Conservation (phyloP, 2,113 vertebrate species). For the Urocynchramus pylzowi region DNA sequence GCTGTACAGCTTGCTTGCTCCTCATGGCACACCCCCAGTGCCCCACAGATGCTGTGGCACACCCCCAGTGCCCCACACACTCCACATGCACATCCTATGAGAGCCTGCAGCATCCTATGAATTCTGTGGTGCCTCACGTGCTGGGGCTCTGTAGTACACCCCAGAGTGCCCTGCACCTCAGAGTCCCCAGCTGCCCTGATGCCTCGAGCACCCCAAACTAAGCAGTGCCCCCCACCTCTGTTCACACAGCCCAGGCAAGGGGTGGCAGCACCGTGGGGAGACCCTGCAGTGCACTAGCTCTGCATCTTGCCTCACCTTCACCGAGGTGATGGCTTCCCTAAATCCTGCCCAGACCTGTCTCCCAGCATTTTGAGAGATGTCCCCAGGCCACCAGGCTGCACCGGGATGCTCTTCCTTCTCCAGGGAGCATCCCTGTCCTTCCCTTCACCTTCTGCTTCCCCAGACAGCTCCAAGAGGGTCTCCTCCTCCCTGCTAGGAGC, state of each 20-base stretch:
- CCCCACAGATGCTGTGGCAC: not conserved
- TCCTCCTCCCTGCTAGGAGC: no score
- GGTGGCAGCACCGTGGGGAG: rapidly evolving
- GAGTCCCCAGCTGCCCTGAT: not conserved
- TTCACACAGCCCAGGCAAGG: not conserved
- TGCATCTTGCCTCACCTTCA: not conserved
- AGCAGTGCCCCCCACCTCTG: not conserved
- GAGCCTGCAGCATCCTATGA: not conserved
- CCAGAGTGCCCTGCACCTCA: not conserved
- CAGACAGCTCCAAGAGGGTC: not conserved
- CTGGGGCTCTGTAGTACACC: not conserved
- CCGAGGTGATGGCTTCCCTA: not conserved
- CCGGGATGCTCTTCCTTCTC: not conserved
- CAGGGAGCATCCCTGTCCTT: not conserved
- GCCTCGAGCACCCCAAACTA: not conserved
- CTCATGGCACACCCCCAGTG: not conserved
- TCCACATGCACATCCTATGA: rapidly evolving
- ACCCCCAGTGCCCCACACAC: not conserved
- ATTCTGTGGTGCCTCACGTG: rapidly evolving
- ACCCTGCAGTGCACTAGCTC: not conserved
- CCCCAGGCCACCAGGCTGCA: not conserved
- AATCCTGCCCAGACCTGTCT: not conserved
- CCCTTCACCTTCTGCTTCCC: not conserved
- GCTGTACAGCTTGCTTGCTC: rapidly evolving
- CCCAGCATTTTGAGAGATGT: not conserved